phyloP scores from a whole-genome alignment of 2,113 vertebrate genomes.

The Eretmochelys imbricata region DNA sequence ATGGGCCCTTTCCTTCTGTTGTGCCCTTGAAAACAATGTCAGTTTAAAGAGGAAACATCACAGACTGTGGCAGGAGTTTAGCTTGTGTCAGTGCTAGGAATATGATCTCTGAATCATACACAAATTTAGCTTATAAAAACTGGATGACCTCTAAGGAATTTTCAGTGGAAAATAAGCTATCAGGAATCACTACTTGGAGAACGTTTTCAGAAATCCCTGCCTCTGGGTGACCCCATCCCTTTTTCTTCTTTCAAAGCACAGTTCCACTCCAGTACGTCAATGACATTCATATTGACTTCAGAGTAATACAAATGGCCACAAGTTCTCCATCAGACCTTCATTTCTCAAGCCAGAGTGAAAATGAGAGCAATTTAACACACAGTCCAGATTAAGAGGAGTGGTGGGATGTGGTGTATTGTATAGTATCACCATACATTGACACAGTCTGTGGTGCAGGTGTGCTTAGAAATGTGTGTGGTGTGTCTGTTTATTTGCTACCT shows the following conservation, averaged over 20 bases:
- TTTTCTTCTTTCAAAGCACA: background rate
- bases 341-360: constrained; percentile 47
- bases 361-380: background rate
- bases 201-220: background rate
- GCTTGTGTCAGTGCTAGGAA: background rate
- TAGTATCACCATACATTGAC: constrained; percentile 78
- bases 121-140: background rate
- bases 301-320: constrained; percentile 41
- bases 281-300: background rate
- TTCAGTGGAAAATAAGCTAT: background rate
- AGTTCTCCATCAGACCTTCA: background rate
- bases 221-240: background rate
- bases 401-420: constrained; percentile 78
- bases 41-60: background rate
- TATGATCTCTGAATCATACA: background rate
- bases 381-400: constrained; percentile 2
- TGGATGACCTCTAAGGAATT: background rate
- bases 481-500: constrained; percentile 84
- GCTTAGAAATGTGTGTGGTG: constrained; percentile 84
- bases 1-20: background rate
- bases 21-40: constrained; percentile 12
- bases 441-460: constrained; percentile 80
- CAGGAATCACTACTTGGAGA: background rate
- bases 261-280: background rate
- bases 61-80: background rate